phyloP scores from a whole-genome alignment of 2,797 vertebrate genomes.

The Natrix natrix region DNA sequence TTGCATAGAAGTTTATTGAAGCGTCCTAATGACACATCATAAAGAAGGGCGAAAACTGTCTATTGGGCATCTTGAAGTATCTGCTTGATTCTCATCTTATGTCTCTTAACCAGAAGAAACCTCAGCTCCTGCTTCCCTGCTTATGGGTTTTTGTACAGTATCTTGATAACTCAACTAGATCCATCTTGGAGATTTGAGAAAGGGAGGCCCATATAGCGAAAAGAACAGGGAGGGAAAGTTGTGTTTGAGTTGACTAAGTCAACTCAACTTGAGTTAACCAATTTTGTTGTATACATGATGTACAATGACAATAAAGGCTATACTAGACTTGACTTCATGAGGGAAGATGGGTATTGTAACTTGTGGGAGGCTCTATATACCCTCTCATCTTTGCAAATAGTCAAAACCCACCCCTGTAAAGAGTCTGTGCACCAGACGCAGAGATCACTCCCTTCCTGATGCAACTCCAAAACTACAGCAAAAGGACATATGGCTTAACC shows the following conservation, averaged over 20 bases:
- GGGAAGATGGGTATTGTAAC: background rate
- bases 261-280: too few species aligned
- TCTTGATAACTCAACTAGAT: background rate
- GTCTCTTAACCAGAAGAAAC: background rate
- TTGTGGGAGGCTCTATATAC: background rate
- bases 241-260: background rate
- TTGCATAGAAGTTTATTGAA: background rate
- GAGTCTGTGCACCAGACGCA: background rate
- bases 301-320: too few species aligned
- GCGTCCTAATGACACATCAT: background rate
- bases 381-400: background rate
- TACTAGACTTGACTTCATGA: background rate
- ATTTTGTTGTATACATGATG: too few species aligned
- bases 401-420: background rate
- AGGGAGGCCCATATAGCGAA: background rate
- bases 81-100: background rate
- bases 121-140: background rate
- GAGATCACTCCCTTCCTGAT: background rate
- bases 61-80: background rate
- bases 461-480: background rate
- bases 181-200: background rate
- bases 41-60: background rate
- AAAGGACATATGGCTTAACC: background rate
- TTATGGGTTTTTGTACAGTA: background rate
- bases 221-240: background rate